Evolutionary conservation across 2,797 vertebrate genomes (phyloP).

Genomic region (Acipenser ruthenus): DNA sequence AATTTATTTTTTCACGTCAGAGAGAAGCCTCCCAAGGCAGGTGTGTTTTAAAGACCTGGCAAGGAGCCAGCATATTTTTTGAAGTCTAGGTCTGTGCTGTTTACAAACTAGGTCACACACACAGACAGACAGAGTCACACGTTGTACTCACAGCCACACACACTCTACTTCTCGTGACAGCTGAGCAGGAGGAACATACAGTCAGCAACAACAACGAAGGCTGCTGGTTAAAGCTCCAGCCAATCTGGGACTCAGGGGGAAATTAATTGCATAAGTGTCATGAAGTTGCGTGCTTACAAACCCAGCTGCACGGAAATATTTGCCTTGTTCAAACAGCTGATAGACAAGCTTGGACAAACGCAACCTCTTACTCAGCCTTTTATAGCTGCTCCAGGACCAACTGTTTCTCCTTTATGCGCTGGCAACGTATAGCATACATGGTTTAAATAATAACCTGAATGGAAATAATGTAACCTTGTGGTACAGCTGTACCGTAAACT

Average conservation of each 20-base stretch:
- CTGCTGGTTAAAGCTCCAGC: slow-evolving; percentile 27
- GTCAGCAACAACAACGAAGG: slow-evolving; percentile 37
- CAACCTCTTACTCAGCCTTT: slow-evolving; percentile 27
- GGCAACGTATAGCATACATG: slow-evolving; percentile 7
- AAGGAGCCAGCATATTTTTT: slow-evolving; percentile 23
- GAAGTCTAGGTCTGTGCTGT: slow-evolving; percentile 52
- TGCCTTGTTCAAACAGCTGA: slow-evolving; percentile 30
- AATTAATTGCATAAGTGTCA: slow-evolving; percentile 19
- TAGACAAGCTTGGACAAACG: slow-evolving; percentile 25
- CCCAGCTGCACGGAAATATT: slow-evolving; percentile 28
- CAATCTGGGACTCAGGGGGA: slow-evolving; percentile 15
- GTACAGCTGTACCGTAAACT: too few species aligned
- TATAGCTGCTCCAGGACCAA: slow-evolving; percentile 32
- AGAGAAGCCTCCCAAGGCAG: too few species aligned
- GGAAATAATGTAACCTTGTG: slow-evolving; percentile 19
- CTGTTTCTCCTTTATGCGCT: slow-evolving; percentile 31
- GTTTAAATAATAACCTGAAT: slow-evolving; percentile 52
- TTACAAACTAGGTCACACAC: slow-evolving; percentile 57
- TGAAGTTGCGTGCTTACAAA: slow-evolving; percentile 3
- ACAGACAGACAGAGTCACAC: neutral
- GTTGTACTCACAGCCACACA: slow-evolving; percentile 20
- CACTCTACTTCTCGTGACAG: slow-evolving; percentile 32
- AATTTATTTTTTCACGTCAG: too few species aligned
- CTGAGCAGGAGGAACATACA: slow-evolving; percentile 30
- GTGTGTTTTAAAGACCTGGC: too few species aligned